Conservation (phyloP, 2,888 invertebrate species). For the Morpho deidamia region DNA sequence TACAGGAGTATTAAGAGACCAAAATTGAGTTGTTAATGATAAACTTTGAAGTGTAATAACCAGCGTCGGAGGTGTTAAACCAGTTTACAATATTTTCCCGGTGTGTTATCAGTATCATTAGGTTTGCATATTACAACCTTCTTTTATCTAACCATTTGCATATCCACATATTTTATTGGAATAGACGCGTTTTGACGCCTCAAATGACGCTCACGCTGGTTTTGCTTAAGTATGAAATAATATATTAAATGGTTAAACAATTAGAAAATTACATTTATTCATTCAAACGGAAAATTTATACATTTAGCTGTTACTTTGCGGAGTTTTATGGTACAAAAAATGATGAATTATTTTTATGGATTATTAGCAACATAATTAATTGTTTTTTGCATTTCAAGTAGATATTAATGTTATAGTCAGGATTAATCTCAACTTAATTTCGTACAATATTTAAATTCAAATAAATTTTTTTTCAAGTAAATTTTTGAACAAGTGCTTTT, state of each 20-base stretch:
- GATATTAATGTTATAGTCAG: too few species aligned
- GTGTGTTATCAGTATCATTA: conserved; percentile 37
- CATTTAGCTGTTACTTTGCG: too few species aligned
- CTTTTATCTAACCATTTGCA: conserved; percentile 58
- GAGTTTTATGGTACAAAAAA: too few species aligned
- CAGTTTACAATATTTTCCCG: conserved; percentile 32
- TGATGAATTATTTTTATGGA: background rate
- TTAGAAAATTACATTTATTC: conserved; percentile 28
- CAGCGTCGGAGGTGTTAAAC: conserved; percentile 32
- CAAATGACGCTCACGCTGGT: conserved; percentile 46
- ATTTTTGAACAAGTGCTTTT: too few species aligned
- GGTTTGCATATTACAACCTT: conserved; percentile 52
- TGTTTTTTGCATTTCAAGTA: too few species aligned
- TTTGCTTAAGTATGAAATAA: conserved; percentile 37
- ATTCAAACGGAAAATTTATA: conserved; percentile 16
- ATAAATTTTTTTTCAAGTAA: too few species aligned
- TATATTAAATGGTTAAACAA: conserved; percentile 27
- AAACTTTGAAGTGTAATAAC: conserved; percentile 3
- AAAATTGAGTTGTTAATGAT: background rate
- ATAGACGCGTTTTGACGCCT: conserved; percentile 47
- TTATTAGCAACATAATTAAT: too few species aligned
- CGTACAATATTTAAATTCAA: conserved; percentile 4
- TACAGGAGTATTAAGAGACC: too few species aligned
- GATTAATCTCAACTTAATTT: background rate
- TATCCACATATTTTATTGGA: conserved; percentile 51